A percentile compares a stretch with the other conserved stretches of the same genome.
Conservation (phyloP, 2,113 vertebrate species). For the Sebastes fasciatus region DNA sequence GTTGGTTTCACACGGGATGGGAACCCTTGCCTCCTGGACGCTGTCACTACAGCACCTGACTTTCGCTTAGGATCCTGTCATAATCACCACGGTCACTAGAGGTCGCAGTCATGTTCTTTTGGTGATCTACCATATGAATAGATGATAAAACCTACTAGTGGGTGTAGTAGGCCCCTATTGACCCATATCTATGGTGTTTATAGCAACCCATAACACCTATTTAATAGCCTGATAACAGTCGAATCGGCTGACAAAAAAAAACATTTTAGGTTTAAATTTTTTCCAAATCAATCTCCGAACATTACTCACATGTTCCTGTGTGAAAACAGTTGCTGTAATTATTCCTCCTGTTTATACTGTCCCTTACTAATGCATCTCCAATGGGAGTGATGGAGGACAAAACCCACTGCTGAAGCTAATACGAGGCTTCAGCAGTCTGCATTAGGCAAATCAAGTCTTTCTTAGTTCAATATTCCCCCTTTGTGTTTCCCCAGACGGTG, state of each 20-base stretch:
- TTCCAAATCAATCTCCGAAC: background rate
- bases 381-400: background rate
- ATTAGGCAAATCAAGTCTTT: slow-evolving; percentile 1
- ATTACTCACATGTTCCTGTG: background rate
- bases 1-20: background rate
- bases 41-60: too few species aligned
- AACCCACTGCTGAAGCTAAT: background rate
- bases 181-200: too few species aligned
- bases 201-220: too few species aligned
- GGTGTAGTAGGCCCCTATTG: too few species aligned
- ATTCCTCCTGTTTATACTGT: background rate
- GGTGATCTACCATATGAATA: too few species aligned
- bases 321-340: background rate
- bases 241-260: too few species aligned
- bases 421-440: slow-evolving; percentile 7
- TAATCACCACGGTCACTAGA: too few species aligned
- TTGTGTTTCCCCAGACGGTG: slow-evolving; percentile 20
- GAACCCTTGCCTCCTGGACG: too few species aligned
- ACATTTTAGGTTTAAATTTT: background rate
- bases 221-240: too few species aligned
- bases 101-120: too few species aligned
- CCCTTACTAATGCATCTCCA: background rate
- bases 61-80: too few species aligned
- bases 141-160: too few species aligned
- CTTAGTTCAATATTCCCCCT: slow-evolving; percentile 22